Evolutionary conservation across 1,140 invertebrate species (phyloP), one percentile per base, ranked within the genome.

Genomic region (Aplysia californica): DNA sequence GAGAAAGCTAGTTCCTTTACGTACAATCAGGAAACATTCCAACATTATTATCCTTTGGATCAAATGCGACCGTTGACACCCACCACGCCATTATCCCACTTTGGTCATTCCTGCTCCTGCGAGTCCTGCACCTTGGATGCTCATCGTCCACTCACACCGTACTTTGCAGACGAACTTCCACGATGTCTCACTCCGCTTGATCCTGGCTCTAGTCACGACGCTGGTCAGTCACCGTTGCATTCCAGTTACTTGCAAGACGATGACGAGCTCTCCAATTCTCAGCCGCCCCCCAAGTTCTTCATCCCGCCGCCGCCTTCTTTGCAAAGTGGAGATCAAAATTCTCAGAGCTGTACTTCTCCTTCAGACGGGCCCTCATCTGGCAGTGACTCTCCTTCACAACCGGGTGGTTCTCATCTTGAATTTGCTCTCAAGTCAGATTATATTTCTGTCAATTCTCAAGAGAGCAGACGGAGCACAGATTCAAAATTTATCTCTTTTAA

Each of bases 121-220:
- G 72, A 75, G 5, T 35, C 59, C 2, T 75, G 72, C 56, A 69
- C 31, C 33, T 72, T 61, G 18, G 70, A 72, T 61, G 15, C 59
- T 66, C 36, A 41, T 29, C 38, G 61, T 2, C 72, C 58, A n/a
- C 21, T 75, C 20, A 75, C 59, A 10, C 72, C 58, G 0, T 75
- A 64, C n/a, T 65, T 66, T 29, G n/a, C 61, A 35, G 61, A 65
- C n/a, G 72, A 75, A 21, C 31, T 75, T 15, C 72, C 72, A 38
- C 36, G 72, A 1, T 75, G 72, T 55, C 61, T 75, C 1, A 75
- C 72, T 0, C 72, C 72, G 38, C 23, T 75, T 65, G 72, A 75
- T 29, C 72, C 72, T 44, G 72, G 72, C 15, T 41, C 58, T 3
- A 29, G 1, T 38, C 26, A 65, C 3, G 72, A 75, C 31, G 58